Conservation (phyloP, 2,113 vertebrate genomes). For the Glaucomys volans region DNA sequence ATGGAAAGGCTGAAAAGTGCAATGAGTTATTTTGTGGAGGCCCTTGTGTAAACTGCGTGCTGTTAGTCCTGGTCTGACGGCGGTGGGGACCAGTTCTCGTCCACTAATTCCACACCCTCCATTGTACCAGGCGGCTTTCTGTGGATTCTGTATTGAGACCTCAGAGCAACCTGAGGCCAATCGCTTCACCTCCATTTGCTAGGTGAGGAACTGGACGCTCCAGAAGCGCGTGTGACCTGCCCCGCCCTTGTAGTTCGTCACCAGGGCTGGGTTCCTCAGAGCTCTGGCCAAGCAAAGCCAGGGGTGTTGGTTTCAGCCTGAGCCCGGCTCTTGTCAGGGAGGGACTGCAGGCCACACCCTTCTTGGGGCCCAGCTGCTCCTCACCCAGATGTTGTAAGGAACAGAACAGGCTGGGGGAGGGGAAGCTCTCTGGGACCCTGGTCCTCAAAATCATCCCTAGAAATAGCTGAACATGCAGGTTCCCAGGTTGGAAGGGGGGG, state of each 20-base stretch:
- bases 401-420: background rate
- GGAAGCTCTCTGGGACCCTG: background rate
- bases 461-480: background rate
- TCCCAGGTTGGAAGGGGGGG: background rate
- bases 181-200: background rate
- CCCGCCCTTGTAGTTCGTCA: background rate
- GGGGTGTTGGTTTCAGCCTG: background rate
- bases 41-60: background rate
- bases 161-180: rapidly evolving
- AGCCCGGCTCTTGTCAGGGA: background rate
- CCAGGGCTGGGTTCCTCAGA: background rate
- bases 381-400: background rate
- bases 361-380: background rate
- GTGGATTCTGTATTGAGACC: background rate
- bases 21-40: background rate
- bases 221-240: background rate
- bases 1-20: background rate
- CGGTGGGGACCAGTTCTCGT: background rate
- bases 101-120: background rate
- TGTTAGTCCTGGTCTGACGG: background rate
- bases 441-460: background rate
- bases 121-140: background rate
- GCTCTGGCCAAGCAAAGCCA: background rate
- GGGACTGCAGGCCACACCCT: background rate
- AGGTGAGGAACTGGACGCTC: background rate